phyloP scores from a whole-genome alignment of 2,113 vertebrate species.

The Strix aluco region DNA sequence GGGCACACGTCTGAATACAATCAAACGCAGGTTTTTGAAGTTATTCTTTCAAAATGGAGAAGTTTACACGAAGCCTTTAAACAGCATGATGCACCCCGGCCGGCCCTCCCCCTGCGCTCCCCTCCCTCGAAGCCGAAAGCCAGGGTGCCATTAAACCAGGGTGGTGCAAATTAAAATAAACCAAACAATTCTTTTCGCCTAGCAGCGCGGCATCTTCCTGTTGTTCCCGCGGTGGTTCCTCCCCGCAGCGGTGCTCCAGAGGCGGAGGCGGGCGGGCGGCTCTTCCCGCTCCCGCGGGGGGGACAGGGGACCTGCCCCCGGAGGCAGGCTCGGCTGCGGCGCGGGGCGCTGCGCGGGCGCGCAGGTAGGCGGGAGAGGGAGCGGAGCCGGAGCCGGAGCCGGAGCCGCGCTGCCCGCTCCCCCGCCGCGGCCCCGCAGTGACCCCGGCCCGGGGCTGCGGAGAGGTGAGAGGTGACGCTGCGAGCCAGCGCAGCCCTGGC shows the following conservation, averaged over 20 bases:
- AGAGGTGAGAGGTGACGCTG: conserved; percentile 63
- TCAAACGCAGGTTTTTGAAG: not conserved
- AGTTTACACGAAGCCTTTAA: conserved; percentile 25
- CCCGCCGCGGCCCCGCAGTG: conserved; percentile 55
- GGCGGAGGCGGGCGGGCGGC: not conserved
- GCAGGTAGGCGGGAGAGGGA: not conserved
- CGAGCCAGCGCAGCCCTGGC: conserved; percentile 46
- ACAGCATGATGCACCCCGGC: not conserved
- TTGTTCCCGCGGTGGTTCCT: not conserved
- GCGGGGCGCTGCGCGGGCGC: not conserved
- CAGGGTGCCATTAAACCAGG: not conserved
- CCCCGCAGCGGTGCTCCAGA: not conserved
- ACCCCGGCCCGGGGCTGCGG: conserved; percentile 45
- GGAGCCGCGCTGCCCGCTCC: not conserved
- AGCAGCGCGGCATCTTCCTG: not conserved
- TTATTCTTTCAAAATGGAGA: not conserved
- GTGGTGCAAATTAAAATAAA: not conserved
- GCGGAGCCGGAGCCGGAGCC: not conserved
- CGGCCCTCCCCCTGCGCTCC: not conserved
- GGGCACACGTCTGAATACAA: not conserved
- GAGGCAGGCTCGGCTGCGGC: not conserved
- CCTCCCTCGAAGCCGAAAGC: not conserved
- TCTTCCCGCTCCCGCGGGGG: not conserved
- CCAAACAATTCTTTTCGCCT: not conserved
- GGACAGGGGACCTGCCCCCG: not conserved